A percentile compares a stretch with the other conserved stretches of the same genome.
These are phyloP conservation scores for Carassius auratus DNA, from an alignment of 2,113 vertebrate genomes.

Conservation along the genomic window DNA sequence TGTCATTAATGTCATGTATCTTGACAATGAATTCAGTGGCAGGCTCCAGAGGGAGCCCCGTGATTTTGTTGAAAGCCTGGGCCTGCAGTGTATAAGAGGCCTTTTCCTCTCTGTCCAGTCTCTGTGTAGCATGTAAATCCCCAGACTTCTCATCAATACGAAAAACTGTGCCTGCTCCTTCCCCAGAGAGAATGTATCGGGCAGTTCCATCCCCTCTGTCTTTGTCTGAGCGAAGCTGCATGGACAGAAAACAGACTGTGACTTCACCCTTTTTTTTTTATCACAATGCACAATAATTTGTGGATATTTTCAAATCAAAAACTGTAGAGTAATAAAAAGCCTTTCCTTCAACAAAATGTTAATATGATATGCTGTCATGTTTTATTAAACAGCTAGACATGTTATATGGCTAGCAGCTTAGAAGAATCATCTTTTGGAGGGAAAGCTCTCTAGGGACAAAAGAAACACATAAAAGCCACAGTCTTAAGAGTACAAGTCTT, in stretches of 20 bases:
- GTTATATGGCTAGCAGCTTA: slow-evolving; percentile 42
- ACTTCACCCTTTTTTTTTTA: background rate
- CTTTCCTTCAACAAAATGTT: slow-evolving; percentile 15
- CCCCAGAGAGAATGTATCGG: slow-evolving; percentile 89
- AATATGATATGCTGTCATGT: slow-evolving; percentile 38
- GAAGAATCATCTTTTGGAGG: slow-evolving; percentile 40
- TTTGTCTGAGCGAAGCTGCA: slow-evolving; percentile 88
- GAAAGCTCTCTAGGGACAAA: slow-evolving; percentile 51
- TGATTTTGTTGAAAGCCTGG: slow-evolving; percentile 84
- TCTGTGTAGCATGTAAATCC: slow-evolving; percentile 87
- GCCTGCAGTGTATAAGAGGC: slow-evolving; percentile 84
- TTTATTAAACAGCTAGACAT: slow-evolving; percentile 38
- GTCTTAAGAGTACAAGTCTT: slow-evolving; percentile 49
- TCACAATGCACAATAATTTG: background rate
- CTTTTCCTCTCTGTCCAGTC: slow-evolving; percentile 87
- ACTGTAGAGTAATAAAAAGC: background rate
- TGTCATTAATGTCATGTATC: slow-evolving; percentile 67
- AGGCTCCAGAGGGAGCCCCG: slow-evolving; percentile 84
- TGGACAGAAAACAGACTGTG: slow-evolving; percentile 55
- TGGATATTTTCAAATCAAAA: slow-evolving; percentile 9
- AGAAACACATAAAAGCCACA: slow-evolving; percentile 50
- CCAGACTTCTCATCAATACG: slow-evolving; percentile 90
- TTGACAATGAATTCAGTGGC: slow-evolving; percentile 90
- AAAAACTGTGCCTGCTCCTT: slow-evolving; percentile 89
- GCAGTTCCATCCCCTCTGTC: slow-evolving; percentile 86